Percentiles rank a stretch among this genome's conserved stretches.
Conservation (phyloP, 2,888 invertebrate genomes). For the Ophion slaviceki region DNA sequence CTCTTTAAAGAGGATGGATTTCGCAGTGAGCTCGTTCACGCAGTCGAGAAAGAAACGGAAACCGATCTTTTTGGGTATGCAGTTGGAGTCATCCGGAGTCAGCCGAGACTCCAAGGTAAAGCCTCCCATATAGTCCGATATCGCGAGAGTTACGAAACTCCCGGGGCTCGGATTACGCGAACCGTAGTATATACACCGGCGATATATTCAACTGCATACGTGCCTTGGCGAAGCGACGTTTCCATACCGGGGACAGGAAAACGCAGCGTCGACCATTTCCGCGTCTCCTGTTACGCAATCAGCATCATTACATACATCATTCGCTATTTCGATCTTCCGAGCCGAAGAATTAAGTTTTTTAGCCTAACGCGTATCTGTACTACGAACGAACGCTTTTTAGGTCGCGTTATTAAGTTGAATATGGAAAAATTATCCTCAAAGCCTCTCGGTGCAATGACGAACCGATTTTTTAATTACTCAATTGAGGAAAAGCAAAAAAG, state of each 20-base stretch:
- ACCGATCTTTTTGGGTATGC: neutral
- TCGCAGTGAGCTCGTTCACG: no score
- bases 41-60: no score
- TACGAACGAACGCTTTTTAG: neutral
- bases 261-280: constrained; percentile 51
- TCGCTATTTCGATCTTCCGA: constrained; percentile 6
- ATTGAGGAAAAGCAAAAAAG: no score
- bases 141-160: constrained; percentile 53
- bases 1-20: no score
- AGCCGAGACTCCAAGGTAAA: constrained; percentile 37
- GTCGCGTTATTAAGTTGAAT: no score
- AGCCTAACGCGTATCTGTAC: neutral
- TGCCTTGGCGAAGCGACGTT: constrained; percentile 5
- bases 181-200: constrained; percentile 1
- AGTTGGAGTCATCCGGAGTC: neutral
- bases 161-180: constrained; percentile 9
- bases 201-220: constrained; percentile 16
- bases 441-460: no score
- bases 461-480: no score
- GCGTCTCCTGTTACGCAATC: constrained; percentile 52
- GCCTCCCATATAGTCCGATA: constrained; percentile 31
- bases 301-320: constrained; percentile 30
- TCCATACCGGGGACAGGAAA: constrained; percentile 46
- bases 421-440: no score
- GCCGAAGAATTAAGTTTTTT: constrained; percentile 9